These are phyloP conservation scores for Ceyx cyanopectus DNA, from an alignment of 2,113 vertebrate species.

Conservation along the genomic window DNA sequence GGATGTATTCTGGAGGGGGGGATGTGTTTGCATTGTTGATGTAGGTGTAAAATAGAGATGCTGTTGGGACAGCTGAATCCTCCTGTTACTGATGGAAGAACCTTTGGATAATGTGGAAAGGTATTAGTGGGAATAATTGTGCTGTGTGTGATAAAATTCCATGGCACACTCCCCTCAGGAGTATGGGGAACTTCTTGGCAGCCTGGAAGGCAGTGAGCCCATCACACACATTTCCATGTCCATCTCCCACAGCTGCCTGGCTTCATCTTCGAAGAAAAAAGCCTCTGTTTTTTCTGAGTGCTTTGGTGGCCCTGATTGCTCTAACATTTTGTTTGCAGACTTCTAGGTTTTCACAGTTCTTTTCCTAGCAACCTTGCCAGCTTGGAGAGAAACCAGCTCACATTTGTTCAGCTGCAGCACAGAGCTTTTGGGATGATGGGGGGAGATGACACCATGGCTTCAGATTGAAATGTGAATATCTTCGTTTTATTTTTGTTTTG, in stretches of 20 bases:
- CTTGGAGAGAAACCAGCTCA: background rate
- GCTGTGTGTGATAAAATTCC: background rate
- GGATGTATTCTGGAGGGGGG: rapidly evolving
- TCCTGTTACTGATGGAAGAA: background rate
- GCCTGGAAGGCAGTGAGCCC: background rate
- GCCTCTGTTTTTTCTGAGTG: background rate
- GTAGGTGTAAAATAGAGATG: background rate
- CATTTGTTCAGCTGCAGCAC: background rate
- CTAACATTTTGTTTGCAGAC: conserved; percentile 53
- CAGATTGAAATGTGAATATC: background rate
- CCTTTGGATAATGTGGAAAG: background rate
- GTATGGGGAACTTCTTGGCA: background rate
- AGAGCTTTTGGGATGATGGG: background rate
- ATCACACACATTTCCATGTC: background rate
- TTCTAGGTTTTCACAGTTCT: conserved; percentile 65
- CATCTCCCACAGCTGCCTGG: background rate
- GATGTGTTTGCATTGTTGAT: background rate
- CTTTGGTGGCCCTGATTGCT: background rate
- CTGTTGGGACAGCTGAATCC: no score
- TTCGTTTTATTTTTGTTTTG: background rate
- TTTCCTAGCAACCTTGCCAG: conserved; percentile 42
- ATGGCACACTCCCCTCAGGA: rapidly evolving
- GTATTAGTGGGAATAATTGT: rapidly evolving
- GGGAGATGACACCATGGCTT: background rate
- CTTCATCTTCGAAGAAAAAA: background rate